phyloP scores from a whole-genome alignment of 2,797 vertebrate species.

The Protonibea diacanthus region DNA sequence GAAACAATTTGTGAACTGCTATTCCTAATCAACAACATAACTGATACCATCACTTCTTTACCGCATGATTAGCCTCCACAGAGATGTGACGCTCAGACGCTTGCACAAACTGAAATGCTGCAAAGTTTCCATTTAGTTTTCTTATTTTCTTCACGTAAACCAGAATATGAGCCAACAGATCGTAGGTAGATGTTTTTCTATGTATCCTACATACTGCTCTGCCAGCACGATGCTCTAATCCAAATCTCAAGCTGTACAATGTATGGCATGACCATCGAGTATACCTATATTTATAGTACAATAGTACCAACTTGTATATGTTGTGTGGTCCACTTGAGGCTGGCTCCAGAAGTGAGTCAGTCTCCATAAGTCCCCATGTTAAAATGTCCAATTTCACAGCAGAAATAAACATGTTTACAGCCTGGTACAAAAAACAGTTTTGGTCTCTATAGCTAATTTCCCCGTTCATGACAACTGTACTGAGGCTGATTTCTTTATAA shows the following conservation, averaged over 20 bases:
- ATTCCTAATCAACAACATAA: slow-evolving; percentile 22
- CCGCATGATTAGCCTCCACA: slow-evolving; percentile 5
- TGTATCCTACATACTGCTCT: no score
- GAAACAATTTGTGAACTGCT: neutral
- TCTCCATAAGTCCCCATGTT: no score
- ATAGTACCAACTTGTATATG: neutral
- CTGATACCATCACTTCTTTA: slow-evolving; percentile 49
- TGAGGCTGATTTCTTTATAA: no score
- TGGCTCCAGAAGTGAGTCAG: no score
- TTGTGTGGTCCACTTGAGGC: neutral
- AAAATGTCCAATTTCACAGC: no score
- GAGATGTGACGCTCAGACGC: slow-evolving; percentile 13
- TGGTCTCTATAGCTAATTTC: no score
- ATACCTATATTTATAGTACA: neutral
- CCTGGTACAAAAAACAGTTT: no score
- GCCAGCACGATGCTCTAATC: neutral
- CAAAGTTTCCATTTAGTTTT: slow-evolving; percentile 1
- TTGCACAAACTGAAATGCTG: slow-evolving; percentile 4
- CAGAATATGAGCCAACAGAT: neutral
- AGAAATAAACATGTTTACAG: no score
- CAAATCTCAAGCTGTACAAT: neutral
- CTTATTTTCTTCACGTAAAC: neutral
- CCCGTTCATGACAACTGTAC: no score
- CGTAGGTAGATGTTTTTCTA: no score
- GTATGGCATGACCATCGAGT: neutral